These are phyloP conservation scores for Lepisosteus osseus DNA, from an alignment of 2,113 vertebrate species.

Conservation along the genomic window DNA sequence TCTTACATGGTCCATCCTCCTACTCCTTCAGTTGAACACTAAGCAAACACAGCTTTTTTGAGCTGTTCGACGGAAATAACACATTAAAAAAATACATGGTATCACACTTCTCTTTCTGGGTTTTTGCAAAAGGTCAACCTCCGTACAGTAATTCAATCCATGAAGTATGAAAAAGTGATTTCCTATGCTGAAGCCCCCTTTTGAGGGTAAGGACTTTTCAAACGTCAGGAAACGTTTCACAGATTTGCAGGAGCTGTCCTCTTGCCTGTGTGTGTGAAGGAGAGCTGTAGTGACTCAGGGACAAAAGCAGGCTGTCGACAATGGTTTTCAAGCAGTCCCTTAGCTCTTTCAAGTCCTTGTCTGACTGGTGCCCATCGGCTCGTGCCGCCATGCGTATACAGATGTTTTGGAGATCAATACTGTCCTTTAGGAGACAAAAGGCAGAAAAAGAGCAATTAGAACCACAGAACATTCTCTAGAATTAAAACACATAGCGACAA, in stretches of 20 bases:
- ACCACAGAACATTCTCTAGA: no score
- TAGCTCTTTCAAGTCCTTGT: constrained; percentile 33
- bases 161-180: no score
- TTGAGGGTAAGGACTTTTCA: background rate
- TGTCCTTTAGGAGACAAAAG: constrained; percentile 19
- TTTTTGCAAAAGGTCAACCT: no score
- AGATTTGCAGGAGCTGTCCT: constrained; percentile 21
- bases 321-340: constrained; percentile 32
- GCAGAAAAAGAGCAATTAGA: background rate
- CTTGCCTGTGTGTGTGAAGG: constrained; percentile 9
- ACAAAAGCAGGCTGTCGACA: constrained; percentile 19
- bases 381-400: constrained; percentile 28
- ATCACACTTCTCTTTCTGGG: no score
- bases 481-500: no score
- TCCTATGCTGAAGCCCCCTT: no score
- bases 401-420: constrained; percentile 38
- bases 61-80: no score
- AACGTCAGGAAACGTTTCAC: constrained; percentile 30
- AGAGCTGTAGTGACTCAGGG: constrained; percentile 11
- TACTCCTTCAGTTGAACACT: no score
- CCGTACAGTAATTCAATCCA: no score
- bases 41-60: no score
- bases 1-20: no score
- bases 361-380: background rate
- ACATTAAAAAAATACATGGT: no score